Conservation (phyloP, 1,140 invertebrate species). For the Pseudomyrmex concolor region DNA sequence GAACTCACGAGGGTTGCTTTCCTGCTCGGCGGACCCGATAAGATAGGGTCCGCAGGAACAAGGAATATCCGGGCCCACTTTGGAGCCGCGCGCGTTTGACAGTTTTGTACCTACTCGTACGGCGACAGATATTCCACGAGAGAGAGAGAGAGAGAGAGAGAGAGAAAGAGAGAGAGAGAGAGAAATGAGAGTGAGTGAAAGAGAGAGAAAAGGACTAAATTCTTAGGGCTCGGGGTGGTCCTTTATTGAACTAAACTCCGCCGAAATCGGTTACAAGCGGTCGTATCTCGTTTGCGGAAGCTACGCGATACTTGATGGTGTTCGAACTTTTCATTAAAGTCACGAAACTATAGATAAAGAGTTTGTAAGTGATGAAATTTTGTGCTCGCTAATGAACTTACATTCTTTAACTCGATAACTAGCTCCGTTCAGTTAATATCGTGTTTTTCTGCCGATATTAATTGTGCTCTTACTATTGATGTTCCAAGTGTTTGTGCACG, state of each 20-base stretch:
- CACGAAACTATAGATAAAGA: slow-evolving; percentile 61
- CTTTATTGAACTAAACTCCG: slow-evolving; percentile 25
- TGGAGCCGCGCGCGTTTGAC: slow-evolving; percentile 63
- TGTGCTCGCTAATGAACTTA: slow-evolving; percentile 6
- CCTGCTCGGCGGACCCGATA: slow-evolving; percentile 67
- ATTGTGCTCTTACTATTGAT: neutral
- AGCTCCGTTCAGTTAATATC: neutral
- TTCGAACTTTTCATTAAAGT: slow-evolving; percentile 63
- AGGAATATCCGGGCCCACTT: slow-evolving; percentile 65
- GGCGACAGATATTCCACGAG: slow-evolving; percentile 64
- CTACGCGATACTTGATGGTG: slow-evolving; percentile 59
- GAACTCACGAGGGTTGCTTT: slow-evolving; percentile 64
- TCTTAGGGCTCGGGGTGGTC: slow-evolving; percentile 63
- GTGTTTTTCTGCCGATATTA: slow-evolving; percentile 1
- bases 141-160: neutral
- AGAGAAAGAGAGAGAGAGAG: neutral
- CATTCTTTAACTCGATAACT: slow-evolving; percentile 4
- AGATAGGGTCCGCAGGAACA: slow-evolving; percentile 69
- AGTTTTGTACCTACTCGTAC: slow-evolving; percentile 74
- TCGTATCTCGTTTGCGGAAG: slow-evolving; percentile 70
- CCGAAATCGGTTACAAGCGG: slow-evolving; percentile 47
- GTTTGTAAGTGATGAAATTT: slow-evolving; percentile 31
- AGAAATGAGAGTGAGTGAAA: neutral
- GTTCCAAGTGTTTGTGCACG: neutral
- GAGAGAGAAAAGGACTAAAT: slow-evolving; percentile 27